Conservation (phyloP, 2,797 vertebrate species). For the Nannoperca obscura region DNA sequence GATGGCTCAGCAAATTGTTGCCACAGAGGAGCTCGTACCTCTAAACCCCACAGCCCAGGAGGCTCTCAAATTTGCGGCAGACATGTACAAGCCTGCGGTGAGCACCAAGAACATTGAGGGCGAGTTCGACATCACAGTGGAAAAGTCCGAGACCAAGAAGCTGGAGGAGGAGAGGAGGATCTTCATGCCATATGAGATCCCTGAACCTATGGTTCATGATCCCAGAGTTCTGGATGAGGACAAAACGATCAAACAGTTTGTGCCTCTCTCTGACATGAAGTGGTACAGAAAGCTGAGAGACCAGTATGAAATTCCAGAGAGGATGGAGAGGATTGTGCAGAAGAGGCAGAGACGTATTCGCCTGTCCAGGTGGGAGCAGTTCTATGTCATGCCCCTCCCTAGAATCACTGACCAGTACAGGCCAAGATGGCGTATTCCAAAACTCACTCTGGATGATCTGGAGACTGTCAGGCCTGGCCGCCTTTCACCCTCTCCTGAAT, state of each 20-base stretch:
- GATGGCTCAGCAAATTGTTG: conserved; percentile 94
- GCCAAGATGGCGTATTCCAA: conserved; percentile 97
- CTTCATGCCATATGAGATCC: conserved; percentile 97
- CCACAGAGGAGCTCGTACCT: conserved; percentile 87
- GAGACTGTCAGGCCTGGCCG: conserved; percentile 96
- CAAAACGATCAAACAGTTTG: conserved; percentile 93
- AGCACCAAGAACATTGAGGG: conserved; percentile 97
- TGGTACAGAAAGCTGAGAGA: conserved; percentile 97
- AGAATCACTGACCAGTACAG: conserved; percentile 98
- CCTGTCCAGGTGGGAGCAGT: conserved; percentile 99
- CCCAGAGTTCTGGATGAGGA: conserved; percentile 89
- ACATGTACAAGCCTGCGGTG: conserved; percentile 96
- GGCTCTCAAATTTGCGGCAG: conserved; percentile 94
- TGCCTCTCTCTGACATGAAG: conserved; percentile 98
- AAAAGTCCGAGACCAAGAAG: conserved; percentile 90
- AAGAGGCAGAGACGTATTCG: conserved; percentile 97
- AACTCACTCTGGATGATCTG: conserved; percentile 94
- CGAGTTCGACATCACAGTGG: conserved; percentile 91
- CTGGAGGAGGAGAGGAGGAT: conserved; percentile 90
- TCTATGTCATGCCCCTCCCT: conserved; percentile 97
- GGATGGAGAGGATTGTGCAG: conserved; percentile 91
- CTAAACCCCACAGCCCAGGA: conserved; percentile 95
- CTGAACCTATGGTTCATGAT: conserved; percentile 89
- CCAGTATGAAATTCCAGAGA: conserved; percentile 94
- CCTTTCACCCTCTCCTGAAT: conserved; percentile 91